Conservation (phyloP, 2,888 invertebrate genomes). For the Zaprionus lineosus region DNA sequence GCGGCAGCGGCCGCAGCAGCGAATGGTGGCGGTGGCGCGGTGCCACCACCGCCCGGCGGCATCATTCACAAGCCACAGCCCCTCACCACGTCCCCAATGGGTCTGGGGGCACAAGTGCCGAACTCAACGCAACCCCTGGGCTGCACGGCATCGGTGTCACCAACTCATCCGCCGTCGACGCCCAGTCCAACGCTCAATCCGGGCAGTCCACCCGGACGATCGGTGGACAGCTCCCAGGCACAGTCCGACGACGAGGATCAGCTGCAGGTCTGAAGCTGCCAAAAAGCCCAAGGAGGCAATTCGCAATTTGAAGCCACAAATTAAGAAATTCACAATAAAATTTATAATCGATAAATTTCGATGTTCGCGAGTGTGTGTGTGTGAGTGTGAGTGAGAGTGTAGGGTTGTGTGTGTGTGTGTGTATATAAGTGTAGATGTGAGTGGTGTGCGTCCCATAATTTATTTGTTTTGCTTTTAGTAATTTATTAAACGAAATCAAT, state of each 20-base stretch:
- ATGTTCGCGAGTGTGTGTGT: slow-evolving; percentile 18
- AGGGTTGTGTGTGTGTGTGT: slow-evolving; percentile 4
- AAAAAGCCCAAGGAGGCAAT: neutral
- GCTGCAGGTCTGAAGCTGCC: slow-evolving; percentile 81
- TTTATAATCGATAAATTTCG: neutral
- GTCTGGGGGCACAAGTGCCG: neutral
- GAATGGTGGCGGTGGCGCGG: slow-evolving; percentile 19
- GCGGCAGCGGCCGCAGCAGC: slow-evolving; percentile 63
- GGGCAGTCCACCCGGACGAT: slow-evolving; percentile 83
- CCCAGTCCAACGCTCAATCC: slow-evolving; percentile 83
- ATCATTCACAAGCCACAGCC: slow-evolving; percentile 46
- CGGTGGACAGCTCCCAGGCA: slow-evolving; percentile 81
- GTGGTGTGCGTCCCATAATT: slow-evolving; percentile 30
- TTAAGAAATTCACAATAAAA: neutral
- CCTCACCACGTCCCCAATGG: slow-evolving; percentile 32
- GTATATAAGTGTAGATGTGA: slow-evolving; percentile 3
- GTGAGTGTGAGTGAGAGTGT: neutral
- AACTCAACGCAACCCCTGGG: slow-evolving; percentile 28
- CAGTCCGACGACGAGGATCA: slow-evolving; percentile 83
- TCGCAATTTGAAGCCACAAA: neutral
- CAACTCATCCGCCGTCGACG: slow-evolving; percentile 67
- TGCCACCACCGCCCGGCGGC: slow-evolving; percentile 14
- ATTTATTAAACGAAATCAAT: slow-evolving; percentile 41
- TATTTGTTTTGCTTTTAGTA: slow-evolving; percentile 59
- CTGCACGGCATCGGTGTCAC: slow-evolving; percentile 32